Percentiles rank a stretch among this genome's conserved stretches.
Conservation (phyloP, 2,888 invertebrate genomes). For the Xiphydria camelus region DNA sequence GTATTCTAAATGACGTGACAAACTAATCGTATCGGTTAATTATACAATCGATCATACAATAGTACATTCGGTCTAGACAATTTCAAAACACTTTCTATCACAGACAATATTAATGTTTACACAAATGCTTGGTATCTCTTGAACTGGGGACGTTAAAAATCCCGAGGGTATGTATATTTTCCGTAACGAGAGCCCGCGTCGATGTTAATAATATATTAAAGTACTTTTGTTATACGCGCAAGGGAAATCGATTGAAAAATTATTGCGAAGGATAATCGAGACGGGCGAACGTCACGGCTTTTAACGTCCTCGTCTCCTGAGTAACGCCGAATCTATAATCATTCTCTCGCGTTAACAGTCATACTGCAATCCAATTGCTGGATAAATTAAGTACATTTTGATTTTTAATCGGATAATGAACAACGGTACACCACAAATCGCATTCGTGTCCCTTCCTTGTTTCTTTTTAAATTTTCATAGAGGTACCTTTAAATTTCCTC, state of each 20-base stretch:
- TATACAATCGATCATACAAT: conserved; percentile 26
- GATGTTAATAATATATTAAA: too few relatives aligned
- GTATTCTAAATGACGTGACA: conserved; percentile 12
- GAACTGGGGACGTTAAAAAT: too few relatives aligned
- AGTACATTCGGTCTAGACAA: conserved; percentile 1
- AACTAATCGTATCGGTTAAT: conserved; percentile 25
- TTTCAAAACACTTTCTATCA: conserved; percentile 43
- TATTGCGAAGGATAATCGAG: background rate
- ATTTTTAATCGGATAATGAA: conserved; percentile 9
- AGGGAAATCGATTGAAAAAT: conserved; percentile 1
- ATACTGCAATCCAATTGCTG: conserved; percentile 1
- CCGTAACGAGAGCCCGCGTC: too few relatives aligned
- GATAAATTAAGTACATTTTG: conserved; percentile 16
- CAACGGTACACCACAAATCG: background rate
- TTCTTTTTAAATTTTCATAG: background rate
- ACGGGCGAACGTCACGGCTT: background rate
- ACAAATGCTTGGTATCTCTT: conserved; percentile 28
- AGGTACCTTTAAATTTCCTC: background rate
- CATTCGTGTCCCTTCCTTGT: background rate
- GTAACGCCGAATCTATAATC: conserved; percentile 1
- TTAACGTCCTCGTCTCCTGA: background rate
- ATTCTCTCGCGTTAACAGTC: conserved; percentile 10
- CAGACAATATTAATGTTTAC: conserved; percentile 47
- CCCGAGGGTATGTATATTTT: too few relatives aligned
- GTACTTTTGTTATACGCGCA: background rate